Evolutionary conservation across 2,888 invertebrate genomes (phyloP), one percentile per base, ranked within the genome.

Genomic region (Urechis unicinctus): DNA sequence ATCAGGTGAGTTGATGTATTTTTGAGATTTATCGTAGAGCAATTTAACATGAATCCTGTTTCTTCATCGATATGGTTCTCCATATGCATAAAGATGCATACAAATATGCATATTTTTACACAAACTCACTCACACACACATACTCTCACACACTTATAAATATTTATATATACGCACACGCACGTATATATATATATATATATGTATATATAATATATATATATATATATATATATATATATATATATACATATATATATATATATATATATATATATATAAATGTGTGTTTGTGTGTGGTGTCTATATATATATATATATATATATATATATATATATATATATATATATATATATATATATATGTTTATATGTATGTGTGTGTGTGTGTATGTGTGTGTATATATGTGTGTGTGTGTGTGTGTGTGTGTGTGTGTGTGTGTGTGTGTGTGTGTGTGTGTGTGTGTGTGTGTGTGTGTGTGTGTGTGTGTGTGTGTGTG

Each of bases 81-180:
- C 1, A 13, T 13, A n/a, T 9, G 1, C 6, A 9, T 26, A 52
- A 50, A 50, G 26, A 50, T 24, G 29, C 49, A 50, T 29, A 50
- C 49, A 52, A 25, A 52, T 50, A 50, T 24, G 3, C n/a, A n/a
- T n/a, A n/a, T n/a, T n/a, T n/a, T n/a, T n/a, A n/a, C n/a, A n/a
- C n/a, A n/a, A n/a, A n/a, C n/a, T n/a, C 53, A 50, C 49, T 25
- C 53, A 52, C 49, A 52, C 53, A 52, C 49, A 52, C 53, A 52
- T n/a, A 50, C 49, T 52, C 49, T 52, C 53, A 50, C 28, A 52
- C 53, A 52, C 49, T 52, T 50, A 51, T 24, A 52, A 50, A 52
- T 29, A 52, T 24, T 17, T 24, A 52, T 50, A 52, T 29, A 50
- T 28, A 52, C 49, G 50, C 53, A 52, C 50, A 52, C 52, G 22